phyloP scores from a whole-genome alignment of 2,888 invertebrate genomes.

The Odontocerum albicorne region DNA sequence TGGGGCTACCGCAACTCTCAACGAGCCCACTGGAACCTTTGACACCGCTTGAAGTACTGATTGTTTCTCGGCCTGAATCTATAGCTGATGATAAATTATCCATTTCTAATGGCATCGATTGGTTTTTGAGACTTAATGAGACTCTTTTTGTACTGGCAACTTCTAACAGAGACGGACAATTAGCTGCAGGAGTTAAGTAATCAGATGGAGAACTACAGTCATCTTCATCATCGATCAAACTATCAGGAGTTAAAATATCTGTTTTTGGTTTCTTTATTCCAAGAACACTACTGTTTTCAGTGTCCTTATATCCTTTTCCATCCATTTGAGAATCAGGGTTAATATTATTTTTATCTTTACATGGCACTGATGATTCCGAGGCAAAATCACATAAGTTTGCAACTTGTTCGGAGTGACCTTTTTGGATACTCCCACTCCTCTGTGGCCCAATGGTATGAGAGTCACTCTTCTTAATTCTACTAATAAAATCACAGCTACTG shows the following conservation, averaged over 20 bases:
- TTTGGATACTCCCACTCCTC: too few relatives aligned
- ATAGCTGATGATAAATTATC: slow-evolving; percentile 50
- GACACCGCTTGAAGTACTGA: slow-evolving; percentile 40
- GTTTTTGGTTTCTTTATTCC: neutral
- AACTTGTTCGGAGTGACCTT: too few relatives aligned
- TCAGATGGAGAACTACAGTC: slow-evolving; percentile 53
- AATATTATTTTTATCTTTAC: too few relatives aligned
- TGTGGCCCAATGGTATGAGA: too few relatives aligned
- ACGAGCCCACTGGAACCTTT: slow-evolving; percentile 39
- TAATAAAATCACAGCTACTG: slow-evolving; percentile 46
- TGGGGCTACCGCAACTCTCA: slow-evolving; percentile 48
- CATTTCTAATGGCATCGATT: slow-evolving; percentile 43
- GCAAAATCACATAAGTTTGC: too few relatives aligned
- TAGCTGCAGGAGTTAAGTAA: slow-evolving; percentile 50
- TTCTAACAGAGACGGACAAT: slow-evolving; percentile 45
- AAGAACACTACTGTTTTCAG: neutral
- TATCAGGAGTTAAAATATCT: slow-evolving; percentile 47
- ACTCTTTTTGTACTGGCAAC: slow-evolving; percentile 34
- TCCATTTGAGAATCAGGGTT: neutral
- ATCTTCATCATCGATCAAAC: slow-evolving; percentile 45
- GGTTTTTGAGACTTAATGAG: slow-evolving; percentile 2
- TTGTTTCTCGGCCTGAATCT: slow-evolving; percentile 55
- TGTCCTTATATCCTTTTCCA: neutral
- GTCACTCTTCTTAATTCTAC: neutral
- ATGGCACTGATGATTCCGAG: too few relatives aligned